phyloP scores from a whole-genome alignment of 2,113 vertebrate genomes.

The Colossoma macropomum region DNA sequence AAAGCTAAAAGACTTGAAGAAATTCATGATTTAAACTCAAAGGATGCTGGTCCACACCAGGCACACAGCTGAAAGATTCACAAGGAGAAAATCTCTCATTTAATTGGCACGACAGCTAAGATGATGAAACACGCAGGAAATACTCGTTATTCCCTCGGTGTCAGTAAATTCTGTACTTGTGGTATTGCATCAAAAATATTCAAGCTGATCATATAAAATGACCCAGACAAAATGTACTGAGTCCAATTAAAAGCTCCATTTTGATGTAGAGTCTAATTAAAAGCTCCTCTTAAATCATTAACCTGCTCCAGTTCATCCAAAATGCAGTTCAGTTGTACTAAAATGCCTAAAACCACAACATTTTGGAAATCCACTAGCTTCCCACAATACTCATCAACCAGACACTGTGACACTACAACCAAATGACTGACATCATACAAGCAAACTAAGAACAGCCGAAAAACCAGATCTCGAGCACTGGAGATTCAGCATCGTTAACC shows the following conservation, averaged over 20 bases:
- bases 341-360: neutral
- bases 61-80: neutral
- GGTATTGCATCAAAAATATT: conserved; percentile 43
- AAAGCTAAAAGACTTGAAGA: conserved; percentile 20
- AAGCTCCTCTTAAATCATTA: neutral
- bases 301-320: neutral
- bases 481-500: neutral
- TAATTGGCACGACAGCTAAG: conserved; percentile 22
- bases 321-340: neutral
- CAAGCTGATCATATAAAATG: neutral
- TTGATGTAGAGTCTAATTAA: neutral
- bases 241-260: neutral
- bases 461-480: too few species aligned
- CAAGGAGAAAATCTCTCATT: neutral
- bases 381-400: too few species aligned
- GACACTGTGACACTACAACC: too few species aligned
- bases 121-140: conserved; percentile 34
- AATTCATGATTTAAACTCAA: neutral
- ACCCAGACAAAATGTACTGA: neutral
- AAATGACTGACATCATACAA: too few species aligned
- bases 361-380: too few species aligned
- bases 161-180: neutral
- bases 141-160: conserved; percentile 6
- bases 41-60: neutral
- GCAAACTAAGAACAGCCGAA: too few species aligned